These are phyloP conservation scores for Promerops cafer DNA, from an alignment of 2,113 vertebrate genomes.

Conservation along the genomic window DNA sequence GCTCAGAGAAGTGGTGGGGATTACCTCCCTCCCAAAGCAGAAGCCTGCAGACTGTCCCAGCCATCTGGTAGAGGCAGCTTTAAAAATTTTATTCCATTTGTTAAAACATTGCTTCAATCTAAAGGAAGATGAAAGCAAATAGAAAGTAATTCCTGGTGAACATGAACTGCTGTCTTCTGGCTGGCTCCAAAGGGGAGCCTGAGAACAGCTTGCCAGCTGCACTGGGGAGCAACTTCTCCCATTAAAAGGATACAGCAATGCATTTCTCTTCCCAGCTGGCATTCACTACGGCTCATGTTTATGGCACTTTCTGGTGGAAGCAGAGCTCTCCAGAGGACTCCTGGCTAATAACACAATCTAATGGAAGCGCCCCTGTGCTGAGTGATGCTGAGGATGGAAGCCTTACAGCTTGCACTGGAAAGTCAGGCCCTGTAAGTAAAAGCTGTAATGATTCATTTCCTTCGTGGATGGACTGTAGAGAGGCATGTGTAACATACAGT, in stretches of 20 bases:
- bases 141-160: conserved; percentile 8
- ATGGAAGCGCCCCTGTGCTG: background rate
- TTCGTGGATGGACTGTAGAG: background rate
- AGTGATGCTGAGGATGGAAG: background rate
- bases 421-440: conserved; percentile 3
- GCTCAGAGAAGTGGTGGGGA: background rate
- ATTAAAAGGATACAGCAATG: background rate
- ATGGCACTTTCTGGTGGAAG: background rate
- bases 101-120: background rate
- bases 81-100: background rate
- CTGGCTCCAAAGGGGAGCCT: background rate
- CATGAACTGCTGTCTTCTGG: background rate
- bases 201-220: background rate
- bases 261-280: conserved; percentile 14
- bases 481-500: background rate
- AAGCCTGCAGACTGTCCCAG: background rate
- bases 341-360: conserved; percentile 1
- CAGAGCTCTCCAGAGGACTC: background rate
- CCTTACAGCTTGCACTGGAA: background rate
- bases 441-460: conserved; percentile 31
- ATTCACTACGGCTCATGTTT: background rate
- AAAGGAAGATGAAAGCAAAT: background rate
- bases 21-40: background rate
- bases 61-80: background rate
- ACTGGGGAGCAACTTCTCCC: background rate